Conservation (phyloP, 2,888 invertebrate genomes). For the Nemoura dubitans region DNA sequence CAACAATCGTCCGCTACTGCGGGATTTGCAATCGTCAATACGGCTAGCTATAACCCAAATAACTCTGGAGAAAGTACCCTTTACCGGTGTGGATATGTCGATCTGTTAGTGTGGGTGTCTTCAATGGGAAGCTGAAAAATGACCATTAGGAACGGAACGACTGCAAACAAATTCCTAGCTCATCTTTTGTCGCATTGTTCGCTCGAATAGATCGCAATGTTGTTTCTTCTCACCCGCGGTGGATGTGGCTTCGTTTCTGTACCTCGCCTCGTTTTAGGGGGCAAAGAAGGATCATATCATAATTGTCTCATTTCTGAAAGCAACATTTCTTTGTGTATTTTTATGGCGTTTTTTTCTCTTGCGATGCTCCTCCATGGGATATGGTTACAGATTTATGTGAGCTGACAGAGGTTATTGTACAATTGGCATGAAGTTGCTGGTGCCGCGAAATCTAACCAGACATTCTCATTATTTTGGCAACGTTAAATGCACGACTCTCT, state of each 20-base stretch:
- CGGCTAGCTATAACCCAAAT: neutral
- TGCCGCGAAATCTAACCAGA: no score
- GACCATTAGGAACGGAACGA: neutral
- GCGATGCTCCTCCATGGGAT: no score
- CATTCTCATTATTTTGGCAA: no score
- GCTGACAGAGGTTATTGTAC: no score
- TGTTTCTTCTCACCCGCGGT: neutral
- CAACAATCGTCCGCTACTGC: neutral
- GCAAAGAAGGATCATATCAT: neutral
- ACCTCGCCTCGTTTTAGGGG: neutral
- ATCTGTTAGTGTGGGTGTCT: neutral
- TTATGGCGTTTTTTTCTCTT: no score
- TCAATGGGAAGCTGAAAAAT: neutral
- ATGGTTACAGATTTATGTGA: no score
- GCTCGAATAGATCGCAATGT: neutral
- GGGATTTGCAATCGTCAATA: slow-evolving; percentile 7
- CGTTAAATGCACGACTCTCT: no score
- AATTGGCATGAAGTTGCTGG: no score
- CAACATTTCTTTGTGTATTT: neutral
- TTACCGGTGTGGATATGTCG: neutral
- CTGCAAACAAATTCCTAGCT: neutral
- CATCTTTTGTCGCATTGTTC: neutral
- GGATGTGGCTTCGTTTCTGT: neutral
- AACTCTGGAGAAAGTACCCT: neutral
- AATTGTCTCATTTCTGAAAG: neutral